These are phyloP conservation scores for Dipodomys ordii DNA, from an alignment of 2,113 vertebrate species.

Conservation along the genomic window DNA sequence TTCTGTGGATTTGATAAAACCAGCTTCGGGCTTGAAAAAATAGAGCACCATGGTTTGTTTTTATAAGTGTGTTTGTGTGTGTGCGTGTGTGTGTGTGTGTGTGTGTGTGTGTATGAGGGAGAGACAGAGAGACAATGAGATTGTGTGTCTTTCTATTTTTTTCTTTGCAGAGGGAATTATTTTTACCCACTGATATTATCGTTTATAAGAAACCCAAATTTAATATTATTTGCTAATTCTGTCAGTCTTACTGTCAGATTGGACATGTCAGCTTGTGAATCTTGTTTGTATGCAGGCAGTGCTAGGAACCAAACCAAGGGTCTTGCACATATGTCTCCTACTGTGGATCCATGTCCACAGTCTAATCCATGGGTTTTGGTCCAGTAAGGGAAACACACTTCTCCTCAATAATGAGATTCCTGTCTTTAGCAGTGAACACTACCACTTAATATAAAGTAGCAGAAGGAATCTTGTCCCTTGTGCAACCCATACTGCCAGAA, in stretches of 20 bases:
- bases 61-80: not conserved
- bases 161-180: not conserved
- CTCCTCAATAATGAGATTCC: not conserved
- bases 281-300: not conserved
- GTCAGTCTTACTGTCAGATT: not conserved
- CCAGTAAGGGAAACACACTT: not conserved
- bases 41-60: not conserved
- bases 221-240: not conserved
- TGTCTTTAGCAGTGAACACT: not conserved
- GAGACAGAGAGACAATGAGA: not conserved
- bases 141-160: too few relatives aligned
- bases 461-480: not conserved
- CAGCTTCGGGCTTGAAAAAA: not conserved
- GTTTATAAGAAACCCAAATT: not conserved
- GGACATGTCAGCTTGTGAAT: not conserved
- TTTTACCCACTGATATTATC: not conserved
- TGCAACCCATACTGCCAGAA: not conserved
- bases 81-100: not conserved
- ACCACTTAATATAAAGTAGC: not conserved
- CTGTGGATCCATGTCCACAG: not conserved
- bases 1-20: conserved; percentile 49
- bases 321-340: not conserved
- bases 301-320: not conserved
- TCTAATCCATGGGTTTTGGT: not conserved
- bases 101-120: too few relatives aligned